Evolutionary conservation across 2,797 vertebrate genomes (phyloP).

Genomic region (Coracias cyanogaster): DNA sequence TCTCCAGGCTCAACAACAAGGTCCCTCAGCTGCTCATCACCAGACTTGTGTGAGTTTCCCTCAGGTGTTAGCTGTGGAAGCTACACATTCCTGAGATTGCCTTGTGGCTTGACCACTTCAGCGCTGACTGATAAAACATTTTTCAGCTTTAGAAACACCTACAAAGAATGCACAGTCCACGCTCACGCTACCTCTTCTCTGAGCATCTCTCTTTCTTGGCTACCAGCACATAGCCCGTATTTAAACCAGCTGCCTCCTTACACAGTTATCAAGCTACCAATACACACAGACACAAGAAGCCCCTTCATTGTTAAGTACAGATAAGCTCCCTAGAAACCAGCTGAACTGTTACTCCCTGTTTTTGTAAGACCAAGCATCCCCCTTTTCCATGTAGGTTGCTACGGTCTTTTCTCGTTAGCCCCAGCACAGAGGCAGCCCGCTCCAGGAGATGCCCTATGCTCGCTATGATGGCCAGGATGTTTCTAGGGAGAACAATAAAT

Average conservation of each 20-base stretch:
- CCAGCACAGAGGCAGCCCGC: neutral
- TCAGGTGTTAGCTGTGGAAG: neutral
- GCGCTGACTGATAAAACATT: neutral
- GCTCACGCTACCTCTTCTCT: accelerated
- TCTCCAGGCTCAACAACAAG: no score
- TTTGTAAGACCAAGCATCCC: neutral
- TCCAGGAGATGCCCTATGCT: neutral
- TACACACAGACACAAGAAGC: neutral
- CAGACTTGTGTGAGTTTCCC: neutral
- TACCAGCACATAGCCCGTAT: neutral
- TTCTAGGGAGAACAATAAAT: neutral
- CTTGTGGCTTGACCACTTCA: neutral
- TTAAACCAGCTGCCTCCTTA: neutral
- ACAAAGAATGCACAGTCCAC: neutral
- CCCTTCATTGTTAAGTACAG: neutral
- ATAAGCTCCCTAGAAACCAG: neutral
- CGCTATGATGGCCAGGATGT: neutral
- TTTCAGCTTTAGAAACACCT: neutral
- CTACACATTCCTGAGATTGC: neutral
- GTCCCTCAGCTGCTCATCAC: no score
- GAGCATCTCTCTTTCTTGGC: neutral
- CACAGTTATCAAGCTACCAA: neutral
- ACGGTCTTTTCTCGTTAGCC: neutral
- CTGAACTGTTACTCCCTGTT: neutral
- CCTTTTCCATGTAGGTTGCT: neutral